Percentiles rank a stretch among this genome's conserved stretches.
Evolutionary conservation across 2,797 vertebrate species (phyloP).

Genomic region (Myripristis jacobus): DNA sequence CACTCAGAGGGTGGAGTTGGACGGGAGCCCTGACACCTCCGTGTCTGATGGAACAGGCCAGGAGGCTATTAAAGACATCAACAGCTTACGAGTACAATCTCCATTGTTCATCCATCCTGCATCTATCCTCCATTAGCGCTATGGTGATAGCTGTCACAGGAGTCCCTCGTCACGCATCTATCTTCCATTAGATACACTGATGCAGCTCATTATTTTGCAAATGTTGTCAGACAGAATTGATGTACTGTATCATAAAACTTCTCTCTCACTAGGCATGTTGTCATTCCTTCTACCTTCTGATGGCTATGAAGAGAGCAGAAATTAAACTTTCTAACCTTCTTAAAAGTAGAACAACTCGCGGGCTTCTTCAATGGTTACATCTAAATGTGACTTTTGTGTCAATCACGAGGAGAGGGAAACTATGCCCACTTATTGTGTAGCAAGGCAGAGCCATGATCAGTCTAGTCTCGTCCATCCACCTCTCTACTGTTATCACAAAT

Average conservation of each 20-base stretch:
- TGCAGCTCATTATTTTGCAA: conserved; percentile 1
- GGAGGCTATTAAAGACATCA: conserved; percentile 44
- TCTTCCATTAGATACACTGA: conserved; percentile 31
- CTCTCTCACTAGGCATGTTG: background rate
- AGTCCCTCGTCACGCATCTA: background rate
- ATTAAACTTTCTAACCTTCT: background rate
- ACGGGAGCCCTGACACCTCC: conserved; percentile 49
- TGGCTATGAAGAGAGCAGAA: background rate
- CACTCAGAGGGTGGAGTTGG: conserved; percentile 40
- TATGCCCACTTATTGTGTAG: background rate
- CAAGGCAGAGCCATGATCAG: background rate
- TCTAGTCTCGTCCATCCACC: background rate
- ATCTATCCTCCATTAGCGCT: conserved; percentile 47
- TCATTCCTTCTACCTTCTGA: background rate
- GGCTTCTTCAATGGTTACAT: too few species aligned
- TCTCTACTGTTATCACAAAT: too few species aligned
- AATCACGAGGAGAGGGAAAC: too few species aligned
- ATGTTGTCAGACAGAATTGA: conserved; percentile 5
- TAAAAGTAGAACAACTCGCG: too few species aligned
- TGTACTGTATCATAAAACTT: conserved; percentile 1
- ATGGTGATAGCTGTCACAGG: conserved; percentile 1
- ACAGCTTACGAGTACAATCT: conserved; percentile 31
- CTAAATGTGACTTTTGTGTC: too few species aligned
- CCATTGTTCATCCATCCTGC: background rate
- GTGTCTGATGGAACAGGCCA: conserved; percentile 50